These are phyloP conservation scores for Phyllotreta striolata DNA, from an alignment of 2,888 invertebrate genomes.

Conservation along the genomic window DNA sequence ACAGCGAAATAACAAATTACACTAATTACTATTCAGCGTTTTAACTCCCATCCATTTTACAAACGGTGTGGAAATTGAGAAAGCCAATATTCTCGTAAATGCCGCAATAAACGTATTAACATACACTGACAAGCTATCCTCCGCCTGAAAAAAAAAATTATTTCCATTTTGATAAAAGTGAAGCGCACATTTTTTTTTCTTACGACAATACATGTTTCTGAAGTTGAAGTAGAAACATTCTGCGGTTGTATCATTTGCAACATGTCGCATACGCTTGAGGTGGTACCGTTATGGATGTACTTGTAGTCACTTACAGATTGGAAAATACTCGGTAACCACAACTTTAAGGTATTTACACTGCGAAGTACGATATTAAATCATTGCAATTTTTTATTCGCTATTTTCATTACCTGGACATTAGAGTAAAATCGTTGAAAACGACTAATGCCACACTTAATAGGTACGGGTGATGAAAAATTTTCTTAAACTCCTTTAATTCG, in stretches of 20 bases:
- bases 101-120: slow-evolving; percentile 45
- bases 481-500: too few relatives aligned
- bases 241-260: slow-evolving; percentile 58
- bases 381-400: slow-evolving; percentile 5
- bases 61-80: slow-evolving; percentile 41
- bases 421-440: slow-evolving; percentile 66
- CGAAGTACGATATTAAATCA: slow-evolving; percentile 26
- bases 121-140: slow-evolving; percentile 47
- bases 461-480: too few relatives aligned
- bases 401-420: slow-evolving; percentile 69
- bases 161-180: background rate
- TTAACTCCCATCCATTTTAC: slow-evolving; percentile 45
- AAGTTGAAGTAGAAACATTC: slow-evolving; percentile 13
- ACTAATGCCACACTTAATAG: too few relatives aligned
- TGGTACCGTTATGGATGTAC: slow-evolving; percentile 47
- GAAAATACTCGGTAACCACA: slow-evolving; percentile 89
- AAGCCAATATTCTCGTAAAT: slow-evolving; percentile 37
- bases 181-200: slow-evolving; percentile 21
- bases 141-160: slow-evolving; percentile 43
- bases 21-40: slow-evolving; percentile 41
- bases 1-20: too few relatives aligned
- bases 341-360: slow-evolving; percentile 76
- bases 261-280: slow-evolving; percentile 61
- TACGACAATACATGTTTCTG: slow-evolving; percentile 39
- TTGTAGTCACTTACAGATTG: slow-evolving; percentile 67